phyloP scores from a whole-genome alignment of 2,113 vertebrate genomes.

The Rhinoderma darwinii region DNA sequence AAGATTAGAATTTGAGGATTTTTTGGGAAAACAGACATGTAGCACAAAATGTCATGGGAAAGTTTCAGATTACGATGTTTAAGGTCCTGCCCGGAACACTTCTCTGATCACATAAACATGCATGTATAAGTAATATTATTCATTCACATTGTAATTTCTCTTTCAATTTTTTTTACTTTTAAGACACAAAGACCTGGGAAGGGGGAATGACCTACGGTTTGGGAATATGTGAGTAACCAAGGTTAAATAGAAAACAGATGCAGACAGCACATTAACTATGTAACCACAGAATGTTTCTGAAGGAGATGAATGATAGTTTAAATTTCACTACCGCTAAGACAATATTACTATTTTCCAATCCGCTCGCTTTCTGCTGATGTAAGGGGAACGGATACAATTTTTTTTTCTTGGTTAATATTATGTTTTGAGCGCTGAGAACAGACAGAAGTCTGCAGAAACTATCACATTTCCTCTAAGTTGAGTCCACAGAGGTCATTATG shows the following conservation, averaged over 20 bases:
- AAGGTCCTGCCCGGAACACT: neutral
- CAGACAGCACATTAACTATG: conserved; percentile 15
- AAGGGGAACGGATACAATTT: conserved; percentile 26
- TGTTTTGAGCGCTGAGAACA: conserved; percentile 36
- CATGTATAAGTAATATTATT: neutral
- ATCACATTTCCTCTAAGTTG: conserved; percentile 3
- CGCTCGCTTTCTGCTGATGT: conserved; percentile 48
- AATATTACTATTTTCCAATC: conserved; percentile 42
- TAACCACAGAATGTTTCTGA: conserved; percentile 42
- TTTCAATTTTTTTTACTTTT: neutral
- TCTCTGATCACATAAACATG: neutral
- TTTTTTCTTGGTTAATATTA: conserved; percentile 43
- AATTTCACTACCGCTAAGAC: conserved; percentile 44
- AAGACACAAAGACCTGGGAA: neutral
- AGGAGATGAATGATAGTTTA: conserved; percentile 44
- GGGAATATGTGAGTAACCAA: conserved; percentile 21
- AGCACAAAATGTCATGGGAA: neutral
- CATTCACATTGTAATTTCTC: neutral
- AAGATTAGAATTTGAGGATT: too few species aligned
- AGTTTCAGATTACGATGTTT: neutral
- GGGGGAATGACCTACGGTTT: neutral
- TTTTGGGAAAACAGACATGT: too few species aligned
- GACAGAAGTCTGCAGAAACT: conserved; percentile 46
- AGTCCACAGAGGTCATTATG: neutral
- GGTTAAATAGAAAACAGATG: conserved; percentile 55